phyloP scores from a whole-genome alignment of 1,140 invertebrate genomes.

The Drosophila azteca region DNA sequence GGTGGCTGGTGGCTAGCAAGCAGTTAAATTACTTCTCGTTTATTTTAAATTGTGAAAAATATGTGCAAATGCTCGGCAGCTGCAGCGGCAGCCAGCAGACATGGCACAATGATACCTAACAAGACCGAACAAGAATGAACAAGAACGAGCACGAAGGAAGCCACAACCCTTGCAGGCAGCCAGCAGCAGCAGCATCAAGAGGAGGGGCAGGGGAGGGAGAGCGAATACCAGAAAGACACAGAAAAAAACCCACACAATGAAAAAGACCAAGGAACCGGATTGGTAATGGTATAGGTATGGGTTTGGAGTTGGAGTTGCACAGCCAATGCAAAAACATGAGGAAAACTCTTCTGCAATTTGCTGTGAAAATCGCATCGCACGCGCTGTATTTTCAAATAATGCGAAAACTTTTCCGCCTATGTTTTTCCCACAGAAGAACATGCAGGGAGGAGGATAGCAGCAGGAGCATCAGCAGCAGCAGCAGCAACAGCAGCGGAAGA shows the following conservation, averaged over 20 bases:
- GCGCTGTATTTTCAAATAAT: slow-evolving; percentile 79
- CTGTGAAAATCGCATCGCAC: slow-evolving; percentile 72
- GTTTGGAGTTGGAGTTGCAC: not conserved
- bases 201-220: not conserved
- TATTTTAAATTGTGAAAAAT: slow-evolving; percentile 81
- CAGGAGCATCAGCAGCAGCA: not conserved
- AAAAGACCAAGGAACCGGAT: slow-evolving; percentile 17
- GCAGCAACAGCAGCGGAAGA: slow-evolving; percentile 4
- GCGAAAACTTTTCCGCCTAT: slow-evolving; percentile 78
- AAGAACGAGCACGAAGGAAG: no score
- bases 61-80: slow-evolving; percentile 65
- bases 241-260: not conserved
- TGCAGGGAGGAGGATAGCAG: slow-evolving; percentile 7
- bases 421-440: slow-evolving; percentile 48
- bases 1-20: slow-evolving; percentile 42
- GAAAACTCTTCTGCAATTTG: slow-evolving; percentile 76
- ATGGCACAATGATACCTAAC: slow-evolving; percentile 74
- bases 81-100: slow-evolving; percentile 44
- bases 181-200: no score
- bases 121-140: slow-evolving; percentile 51
- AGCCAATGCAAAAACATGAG: slow-evolving; percentile 68
- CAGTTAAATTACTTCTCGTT: slow-evolving; percentile 81
- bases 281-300: slow-evolving; percentile 17
- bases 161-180: slow-evolving; percentile 4
- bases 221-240: no score